These are phyloP conservation scores for Dinomys branickii DNA, from an alignment of 2,113 vertebrate genomes.

Conservation along the genomic window DNA sequence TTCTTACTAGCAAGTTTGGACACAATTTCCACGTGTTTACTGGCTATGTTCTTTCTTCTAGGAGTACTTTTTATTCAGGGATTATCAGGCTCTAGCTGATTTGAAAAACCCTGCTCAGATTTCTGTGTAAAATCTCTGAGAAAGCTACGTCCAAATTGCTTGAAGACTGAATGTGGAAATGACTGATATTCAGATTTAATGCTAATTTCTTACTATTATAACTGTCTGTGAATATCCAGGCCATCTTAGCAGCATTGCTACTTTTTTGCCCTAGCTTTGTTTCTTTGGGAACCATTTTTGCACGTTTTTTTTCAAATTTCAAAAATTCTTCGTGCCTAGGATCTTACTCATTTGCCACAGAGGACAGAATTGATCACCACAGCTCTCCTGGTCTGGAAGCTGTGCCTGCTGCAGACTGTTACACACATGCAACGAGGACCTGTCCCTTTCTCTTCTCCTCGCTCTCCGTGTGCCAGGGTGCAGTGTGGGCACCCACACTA, in stretches of 20 bases:
- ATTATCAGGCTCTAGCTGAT: not conserved
- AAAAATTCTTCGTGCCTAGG: not conserved
- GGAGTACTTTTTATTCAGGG: not conserved
- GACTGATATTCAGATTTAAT: constrained; percentile 22
- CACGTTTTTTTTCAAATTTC: not conserved
- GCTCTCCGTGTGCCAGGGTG: not conserved
- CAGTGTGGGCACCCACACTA: accelerated
- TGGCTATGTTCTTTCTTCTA: not conserved
- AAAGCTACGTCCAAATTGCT: not conserved
- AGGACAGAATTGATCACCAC: not conserved
- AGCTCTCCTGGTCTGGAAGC: not conserved
- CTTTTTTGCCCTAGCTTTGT: not conserved
- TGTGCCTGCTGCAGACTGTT: not conserved
- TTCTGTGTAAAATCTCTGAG: not conserved
- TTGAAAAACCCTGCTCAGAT: not conserved
- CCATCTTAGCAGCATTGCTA: not conserved
- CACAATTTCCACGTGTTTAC: not conserved
- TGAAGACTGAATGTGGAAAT: not conserved
- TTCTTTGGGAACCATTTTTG: not conserved
- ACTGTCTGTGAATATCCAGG: not conserved
- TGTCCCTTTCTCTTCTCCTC: too few relatives aligned
- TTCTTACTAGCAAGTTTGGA: not conserved
- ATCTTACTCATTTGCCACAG: not conserved
- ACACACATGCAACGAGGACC: not conserved
- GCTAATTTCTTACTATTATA: constrained; percentile 11